Evolutionary conservation across 2,113 vertebrate species (phyloP).

Genomic region (Thunnus maccoyii): DNA sequence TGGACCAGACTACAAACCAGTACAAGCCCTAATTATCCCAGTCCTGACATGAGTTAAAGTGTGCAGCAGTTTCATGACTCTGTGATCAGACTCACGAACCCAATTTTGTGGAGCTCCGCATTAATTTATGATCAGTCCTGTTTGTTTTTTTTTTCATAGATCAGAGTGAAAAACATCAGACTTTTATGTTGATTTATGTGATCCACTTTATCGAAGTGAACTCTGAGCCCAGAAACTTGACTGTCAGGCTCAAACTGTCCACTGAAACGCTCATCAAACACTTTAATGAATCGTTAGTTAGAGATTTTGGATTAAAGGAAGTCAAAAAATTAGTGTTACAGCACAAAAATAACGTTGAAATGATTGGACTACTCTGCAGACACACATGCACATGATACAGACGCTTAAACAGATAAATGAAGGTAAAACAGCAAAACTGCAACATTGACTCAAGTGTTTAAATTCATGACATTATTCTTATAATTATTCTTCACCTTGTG

Average conservation of each 20-base stretch:
- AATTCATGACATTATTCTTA: too few relatives aligned
- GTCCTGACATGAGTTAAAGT: conserved; percentile 28
- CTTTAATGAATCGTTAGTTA: not conserved
- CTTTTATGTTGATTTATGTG: conserved; percentile 25
- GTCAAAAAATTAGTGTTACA: not conserved
- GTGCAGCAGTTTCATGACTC: not conserved
- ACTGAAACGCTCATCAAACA: not conserved
- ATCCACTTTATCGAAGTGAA: not conserved
- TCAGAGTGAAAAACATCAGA: not conserved
- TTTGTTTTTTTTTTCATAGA: not conserved
- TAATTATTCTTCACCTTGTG: too few relatives aligned
- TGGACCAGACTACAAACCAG: conserved; percentile 13
- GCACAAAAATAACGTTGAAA: not conserved
- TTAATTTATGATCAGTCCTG: conserved; percentile 12
- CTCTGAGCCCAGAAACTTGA: conserved; percentile 22
- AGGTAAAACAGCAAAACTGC: too few relatives aligned
- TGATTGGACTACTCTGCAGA: not conserved
- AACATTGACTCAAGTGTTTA: too few relatives aligned
- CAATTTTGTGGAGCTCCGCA: not conserved
- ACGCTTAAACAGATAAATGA: too few relatives aligned
- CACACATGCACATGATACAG: too few relatives aligned
- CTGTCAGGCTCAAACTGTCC: conserved; percentile 6
- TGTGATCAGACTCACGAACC: conserved; percentile 32
- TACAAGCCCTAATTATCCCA: conserved; percentile 21
- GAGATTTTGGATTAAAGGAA: conserved; percentile 8